Percentiles rank a stretch among this genome's conserved stretches.
Evolutionary conservation across 2,113 vertebrate genomes (phyloP).

Genomic region (Spea multiplicata): DNA sequence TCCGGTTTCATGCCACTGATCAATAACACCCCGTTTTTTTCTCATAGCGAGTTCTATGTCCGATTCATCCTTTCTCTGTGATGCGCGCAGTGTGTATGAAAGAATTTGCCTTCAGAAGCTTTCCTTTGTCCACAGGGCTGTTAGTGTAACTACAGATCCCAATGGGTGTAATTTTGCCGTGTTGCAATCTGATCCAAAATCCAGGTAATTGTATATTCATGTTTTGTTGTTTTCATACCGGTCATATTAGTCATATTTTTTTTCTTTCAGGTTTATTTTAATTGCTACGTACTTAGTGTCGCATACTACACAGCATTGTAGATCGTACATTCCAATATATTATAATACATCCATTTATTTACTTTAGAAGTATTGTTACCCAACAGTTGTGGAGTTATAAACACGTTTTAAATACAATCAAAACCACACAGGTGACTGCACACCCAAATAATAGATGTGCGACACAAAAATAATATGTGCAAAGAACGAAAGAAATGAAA

Average conservation of each 20-base stretch:
- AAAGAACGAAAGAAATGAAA: no score
- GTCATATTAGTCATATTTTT: no score
- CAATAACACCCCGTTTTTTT: neutral
- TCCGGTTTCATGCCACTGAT: neutral
- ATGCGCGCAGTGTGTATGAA: slow-evolving; percentile 74
- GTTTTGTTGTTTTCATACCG: neutral
- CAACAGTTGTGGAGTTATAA: no score
- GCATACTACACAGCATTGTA: no score
- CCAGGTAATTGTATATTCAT: slow-evolving; percentile 68
- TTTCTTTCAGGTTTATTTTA: no score
- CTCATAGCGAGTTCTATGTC: slow-evolving; percentile 3
- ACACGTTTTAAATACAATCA: slow-evolving; percentile 43
- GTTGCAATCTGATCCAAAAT: slow-evolving; percentile 92
- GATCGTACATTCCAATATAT: no score
- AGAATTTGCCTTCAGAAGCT: slow-evolving; percentile 89
- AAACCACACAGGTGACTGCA: no score
- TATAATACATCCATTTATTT: no score
- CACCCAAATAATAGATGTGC: no score
- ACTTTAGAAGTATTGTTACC: no score
- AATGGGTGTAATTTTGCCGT: slow-evolving; percentile 90
- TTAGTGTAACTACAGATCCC: slow-evolving; percentile 88
- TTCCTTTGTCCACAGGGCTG: slow-evolving; percentile 85
- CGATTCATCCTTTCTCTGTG: slow-evolving; percentile 56
- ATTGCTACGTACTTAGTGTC: no score
- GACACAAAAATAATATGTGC: no score